Conservation (phyloP, 2,888 invertebrate genomes). For the Athalia rosae region DNA sequence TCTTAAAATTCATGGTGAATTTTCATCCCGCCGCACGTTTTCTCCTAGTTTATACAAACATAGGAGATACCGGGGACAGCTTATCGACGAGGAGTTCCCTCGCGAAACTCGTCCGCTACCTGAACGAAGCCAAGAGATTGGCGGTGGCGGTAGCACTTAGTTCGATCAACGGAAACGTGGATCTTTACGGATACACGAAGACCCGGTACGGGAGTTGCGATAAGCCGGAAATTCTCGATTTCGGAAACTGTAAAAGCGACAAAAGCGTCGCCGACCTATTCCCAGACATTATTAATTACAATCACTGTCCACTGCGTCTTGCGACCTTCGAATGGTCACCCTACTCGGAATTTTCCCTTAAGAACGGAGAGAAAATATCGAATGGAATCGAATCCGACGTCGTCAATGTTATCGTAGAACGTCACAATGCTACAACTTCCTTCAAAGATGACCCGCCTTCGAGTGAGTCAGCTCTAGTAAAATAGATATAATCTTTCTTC, state of each 20-base stretch:
- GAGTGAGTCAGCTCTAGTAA: not conserved
- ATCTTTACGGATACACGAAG: slow-evolving; percentile 27
- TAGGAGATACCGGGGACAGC: not conserved
- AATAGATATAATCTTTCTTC: too few relatives aligned
- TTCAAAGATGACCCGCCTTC: not conserved
- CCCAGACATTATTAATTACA: slow-evolving; percentile 5
- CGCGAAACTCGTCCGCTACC: not conserved
- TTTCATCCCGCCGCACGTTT: slow-evolving; percentile 23
- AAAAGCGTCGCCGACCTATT: not conserved
- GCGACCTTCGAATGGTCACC: slow-evolving; percentile 31
- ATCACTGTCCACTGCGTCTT: slow-evolving; percentile 27
- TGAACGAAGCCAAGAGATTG: slow-evolving; percentile 2
- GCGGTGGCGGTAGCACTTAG: not conserved
- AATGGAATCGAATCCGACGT: slow-evolving; percentile 6
- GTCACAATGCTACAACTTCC: slow-evolving; percentile 28
- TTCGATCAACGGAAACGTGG: not conserved
- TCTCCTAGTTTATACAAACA: not conserved
- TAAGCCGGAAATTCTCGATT: not conserved
- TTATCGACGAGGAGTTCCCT: slow-evolving; percentile 9
- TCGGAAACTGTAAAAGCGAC: slow-evolving; percentile 18
- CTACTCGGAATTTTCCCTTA: not conserved
- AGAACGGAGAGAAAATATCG: slow-evolving; percentile 8
- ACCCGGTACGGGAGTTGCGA: slow-evolving; percentile 14
- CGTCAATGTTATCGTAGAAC: slow-evolving; percentile 14
- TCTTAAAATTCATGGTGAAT: not conserved